Evolutionary conservation across 1,140 invertebrate species (phyloP).

Genomic region (Bradysia coprophila): DNA sequence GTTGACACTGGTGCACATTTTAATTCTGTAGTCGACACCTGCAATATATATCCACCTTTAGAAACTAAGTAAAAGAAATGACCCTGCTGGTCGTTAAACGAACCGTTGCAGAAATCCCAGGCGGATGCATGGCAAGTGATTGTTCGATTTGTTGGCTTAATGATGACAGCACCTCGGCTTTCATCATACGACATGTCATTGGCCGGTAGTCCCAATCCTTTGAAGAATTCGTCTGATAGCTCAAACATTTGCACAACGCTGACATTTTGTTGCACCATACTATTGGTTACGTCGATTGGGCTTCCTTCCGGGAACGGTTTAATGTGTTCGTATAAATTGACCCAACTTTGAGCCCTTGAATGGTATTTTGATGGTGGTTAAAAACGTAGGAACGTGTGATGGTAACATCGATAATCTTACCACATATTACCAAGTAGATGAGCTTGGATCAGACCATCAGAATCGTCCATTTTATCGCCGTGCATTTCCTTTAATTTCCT

Average conservation of each 20-base stretch:
- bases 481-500: conserved; percentile 29
- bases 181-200: conserved; percentile 3
- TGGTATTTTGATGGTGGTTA: not conserved
- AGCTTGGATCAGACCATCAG: conserved; percentile 21
- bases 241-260: conserved; percentile 26
- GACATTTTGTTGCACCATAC: conserved; percentile 7
- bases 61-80: no score
- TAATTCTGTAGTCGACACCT: conserved; percentile 40
- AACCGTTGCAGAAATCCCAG: conserved; percentile 54
- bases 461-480: conserved; percentile 17
- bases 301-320: conserved; percentile 39
- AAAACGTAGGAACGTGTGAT: not conserved
- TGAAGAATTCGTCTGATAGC: conserved; percentile 18
- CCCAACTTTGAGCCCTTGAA: conserved; percentile 39
- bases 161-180: conserved; percentile 6
- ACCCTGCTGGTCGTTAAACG: no score
- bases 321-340: conserved; percentile 43
- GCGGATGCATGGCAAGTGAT: conserved; percentile 59
- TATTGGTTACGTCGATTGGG: conserved; percentile 8
- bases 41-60: no score
- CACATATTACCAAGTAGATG: conserved; percentile 42
- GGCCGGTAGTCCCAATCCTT: conserved; percentile 15
- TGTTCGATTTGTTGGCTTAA: conserved; percentile 36
- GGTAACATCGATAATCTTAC: no score
- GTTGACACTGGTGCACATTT: conserved; percentile 57